Percentiles rank a stretch among this genome's conserved stretches.
Evolutionary conservation across 2,888 invertebrate species (phyloP).

Genomic region (Clivina fossor): DNA sequence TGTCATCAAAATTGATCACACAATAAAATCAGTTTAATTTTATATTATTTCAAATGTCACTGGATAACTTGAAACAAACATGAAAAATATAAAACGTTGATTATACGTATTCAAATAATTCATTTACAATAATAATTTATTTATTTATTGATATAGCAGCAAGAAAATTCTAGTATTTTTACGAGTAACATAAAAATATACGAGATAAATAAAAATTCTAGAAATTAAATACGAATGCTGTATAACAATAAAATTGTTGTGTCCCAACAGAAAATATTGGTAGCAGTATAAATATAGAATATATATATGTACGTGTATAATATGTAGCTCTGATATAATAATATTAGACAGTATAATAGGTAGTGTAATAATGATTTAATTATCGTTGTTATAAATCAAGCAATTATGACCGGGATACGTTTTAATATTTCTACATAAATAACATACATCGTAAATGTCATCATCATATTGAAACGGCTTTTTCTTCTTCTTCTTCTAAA

Average conservation of each 20-base stretch:
- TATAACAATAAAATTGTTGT: not conserved
- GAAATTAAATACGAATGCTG: not conserved
- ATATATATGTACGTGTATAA: not conserved
- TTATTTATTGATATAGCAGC: not conserved
- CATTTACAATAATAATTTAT: not conserved
- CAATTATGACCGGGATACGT: slow-evolving; percentile 21
- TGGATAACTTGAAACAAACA: too few relatives aligned
- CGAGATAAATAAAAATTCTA: not conserved
- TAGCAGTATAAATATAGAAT: not conserved
- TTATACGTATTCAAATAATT: not conserved
- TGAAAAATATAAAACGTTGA: too few relatives aligned
- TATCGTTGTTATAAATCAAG: slow-evolving; percentile 13
- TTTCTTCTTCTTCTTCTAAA: not conserved
- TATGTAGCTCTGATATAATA: not conserved
- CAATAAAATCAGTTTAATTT: too few relatives aligned
- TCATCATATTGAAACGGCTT: not conserved
- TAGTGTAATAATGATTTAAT: slow-evolving; percentile 23
- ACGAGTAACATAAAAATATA: not conserved
- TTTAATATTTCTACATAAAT: slow-evolving; percentile 25
- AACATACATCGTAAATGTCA: slow-evolving; percentile 27
- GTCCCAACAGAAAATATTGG: not conserved
- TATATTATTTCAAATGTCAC: too few relatives aligned
- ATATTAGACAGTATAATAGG: slow-evolving; percentile 1
- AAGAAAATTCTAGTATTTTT: not conserved
- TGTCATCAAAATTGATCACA: too few relatives aligned